Percentiles rank a stretch among this genome's conserved stretches.
phyloP scores from a whole-genome alignment of 2,113 vertebrate species.

The Microtus pennsylvanicus region DNA sequence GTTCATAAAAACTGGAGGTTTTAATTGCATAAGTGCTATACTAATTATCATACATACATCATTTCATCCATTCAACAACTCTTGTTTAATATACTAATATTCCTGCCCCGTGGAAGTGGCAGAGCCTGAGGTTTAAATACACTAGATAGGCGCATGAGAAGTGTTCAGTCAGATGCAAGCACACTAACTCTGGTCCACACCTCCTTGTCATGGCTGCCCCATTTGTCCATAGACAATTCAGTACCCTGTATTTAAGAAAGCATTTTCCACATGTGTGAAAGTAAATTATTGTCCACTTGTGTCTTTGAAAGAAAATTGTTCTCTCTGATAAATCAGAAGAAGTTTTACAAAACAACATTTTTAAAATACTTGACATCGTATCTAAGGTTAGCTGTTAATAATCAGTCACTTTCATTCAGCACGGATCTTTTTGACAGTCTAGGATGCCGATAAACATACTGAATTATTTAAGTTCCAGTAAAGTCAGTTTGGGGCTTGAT shows the following conservation, averaged over 20 bases:
- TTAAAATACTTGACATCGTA: neutral
- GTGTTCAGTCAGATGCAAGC: accelerated
- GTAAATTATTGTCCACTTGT: neutral
- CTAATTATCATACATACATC: neutral
- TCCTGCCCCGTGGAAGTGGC: neutral
- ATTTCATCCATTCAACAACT: neutral
- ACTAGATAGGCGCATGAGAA: accelerated
- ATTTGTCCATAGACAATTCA: neutral
- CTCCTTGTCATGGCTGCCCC: accelerated
- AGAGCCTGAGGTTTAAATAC: neutral
- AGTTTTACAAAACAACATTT: neutral
- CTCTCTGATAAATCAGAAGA: neutral
- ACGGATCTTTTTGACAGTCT: neutral
- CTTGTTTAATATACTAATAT: neutral
- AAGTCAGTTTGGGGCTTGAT: neutral
- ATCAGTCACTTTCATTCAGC: neutral
- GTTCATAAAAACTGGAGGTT: neutral
- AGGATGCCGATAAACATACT: neutral
- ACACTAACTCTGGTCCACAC: accelerated
- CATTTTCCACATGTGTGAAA: neutral
- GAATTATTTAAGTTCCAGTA: neutral
- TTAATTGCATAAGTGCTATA: neutral
- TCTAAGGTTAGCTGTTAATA: too few species aligned
- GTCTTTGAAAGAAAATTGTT: neutral
- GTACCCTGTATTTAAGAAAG: neutral